Evolutionary conservation across 2,888 invertebrate species (phyloP), one percentile per base, ranked within the genome.

Genomic region (Machimus atricapillus): DNA sequence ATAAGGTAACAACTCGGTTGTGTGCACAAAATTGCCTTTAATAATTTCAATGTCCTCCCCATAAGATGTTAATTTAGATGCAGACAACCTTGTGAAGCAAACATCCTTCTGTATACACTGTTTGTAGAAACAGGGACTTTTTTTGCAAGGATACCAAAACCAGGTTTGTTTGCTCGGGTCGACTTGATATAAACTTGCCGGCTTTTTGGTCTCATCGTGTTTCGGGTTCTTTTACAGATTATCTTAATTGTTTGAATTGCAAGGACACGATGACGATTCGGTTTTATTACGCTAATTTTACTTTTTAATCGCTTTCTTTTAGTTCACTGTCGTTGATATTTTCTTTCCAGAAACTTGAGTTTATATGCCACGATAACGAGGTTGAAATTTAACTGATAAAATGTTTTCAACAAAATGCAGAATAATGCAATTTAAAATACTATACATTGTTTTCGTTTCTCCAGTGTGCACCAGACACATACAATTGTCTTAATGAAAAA

Each of bases 51-150:
- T 81, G 27, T 31, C 52, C 34, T 23, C 81, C 56, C 46, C 52
- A 52, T 31, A 82, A 79, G 79, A 79, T 79, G 79, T 79, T 79
- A 79, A 79, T 79, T 79, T 79, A 79, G 79, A 79, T 79, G 79
- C 79, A 66, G 27, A 66, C 31, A 27, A 43, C 78, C 78, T 78
- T 78, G 78, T 9, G 23, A 16, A 16, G 19, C 52, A 66, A 66
- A 66, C 31, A 27, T 79, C 78, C 78, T 78, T 78, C 7, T 40
- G 66, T 12, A n/a, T n/a, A 66, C 58, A 58, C 58, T 23, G 9
- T 58, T 8, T 19, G n/a, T 12, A 12, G 23, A 66, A 19, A 27
- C 27, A 23, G 19, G 66, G 66, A 8, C 2, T 66, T 27, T 40
- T n/a, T 23, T 66, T 66, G 66, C 27, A 12, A n/a, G 23, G 19